Evolutionary conservation across 2,113 vertebrate genomes (phyloP).

Genomic region (Leptodactylus fuscus): DNA sequence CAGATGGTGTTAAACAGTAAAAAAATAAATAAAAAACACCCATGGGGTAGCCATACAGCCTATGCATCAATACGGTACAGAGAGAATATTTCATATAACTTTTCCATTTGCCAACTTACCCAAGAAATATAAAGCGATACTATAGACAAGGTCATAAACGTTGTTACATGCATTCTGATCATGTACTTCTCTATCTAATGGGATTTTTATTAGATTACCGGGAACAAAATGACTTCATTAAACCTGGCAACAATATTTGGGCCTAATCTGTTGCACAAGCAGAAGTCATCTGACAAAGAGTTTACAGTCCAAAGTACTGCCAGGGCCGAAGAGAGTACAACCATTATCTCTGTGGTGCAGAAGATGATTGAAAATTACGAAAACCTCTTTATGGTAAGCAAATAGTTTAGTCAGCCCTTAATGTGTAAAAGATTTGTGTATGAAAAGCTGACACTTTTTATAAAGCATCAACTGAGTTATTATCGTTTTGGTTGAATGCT

Average conservation of each 20-base stretch:
- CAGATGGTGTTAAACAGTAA: neutral
- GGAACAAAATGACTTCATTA: constrained; percentile 97
- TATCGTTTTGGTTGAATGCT: neutral
- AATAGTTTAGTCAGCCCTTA: neutral
- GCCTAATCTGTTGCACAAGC: constrained; percentile 93
- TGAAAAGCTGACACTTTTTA: neutral
- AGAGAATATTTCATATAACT: neutral
- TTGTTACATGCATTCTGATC: constrained; percentile 51
- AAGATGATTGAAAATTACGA: constrained; percentile 90
- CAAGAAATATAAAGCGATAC: neutral
- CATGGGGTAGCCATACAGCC: too few relatives aligned
- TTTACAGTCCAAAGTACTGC: constrained; percentile 93
- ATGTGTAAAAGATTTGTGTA: neutral
- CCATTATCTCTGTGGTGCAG: constrained; percentile 90
- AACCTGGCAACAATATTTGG: constrained; percentile 98
- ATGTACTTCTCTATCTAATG: constrained; percentile 59
- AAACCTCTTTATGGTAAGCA: constrained; percentile 88
- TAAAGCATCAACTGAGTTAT: neutral
- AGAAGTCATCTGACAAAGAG: constrained; percentile 94
- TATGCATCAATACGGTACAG: neutral
- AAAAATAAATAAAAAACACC: neutral
- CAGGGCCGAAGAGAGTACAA: constrained; percentile 90
- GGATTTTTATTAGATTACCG: constrained; percentile 79
- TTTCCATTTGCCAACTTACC: neutral
- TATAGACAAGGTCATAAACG: neutral